Evolutionary conservation across 2,797 vertebrate species (phyloP).

Genomic region (Sparus aurata): DNA sequence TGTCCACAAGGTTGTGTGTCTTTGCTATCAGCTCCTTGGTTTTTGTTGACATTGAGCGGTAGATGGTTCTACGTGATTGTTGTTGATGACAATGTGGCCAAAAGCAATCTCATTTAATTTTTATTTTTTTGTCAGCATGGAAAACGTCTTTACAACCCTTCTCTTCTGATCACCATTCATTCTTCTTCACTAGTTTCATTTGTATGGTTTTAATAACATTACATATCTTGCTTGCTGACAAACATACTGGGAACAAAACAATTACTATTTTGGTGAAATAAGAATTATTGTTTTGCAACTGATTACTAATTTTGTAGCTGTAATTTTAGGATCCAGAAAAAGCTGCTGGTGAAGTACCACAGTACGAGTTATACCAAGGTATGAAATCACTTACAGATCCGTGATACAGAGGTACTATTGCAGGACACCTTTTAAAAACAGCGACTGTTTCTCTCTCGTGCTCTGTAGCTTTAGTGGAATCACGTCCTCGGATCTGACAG

Average conservation of each 20-base stretch:
- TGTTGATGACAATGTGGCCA: no score
- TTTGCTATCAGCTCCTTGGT: no score
- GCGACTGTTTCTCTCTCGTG: background rate
- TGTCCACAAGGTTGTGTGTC: no score
- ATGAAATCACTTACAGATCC: background rate
- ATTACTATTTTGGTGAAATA: background rate
- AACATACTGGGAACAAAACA: background rate
- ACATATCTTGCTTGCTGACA: background rate
- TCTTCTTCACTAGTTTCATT: no score
- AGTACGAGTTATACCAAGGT: background rate
- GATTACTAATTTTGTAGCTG: no score
- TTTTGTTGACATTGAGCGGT: no score
- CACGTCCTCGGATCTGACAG: conserved; percentile 52
- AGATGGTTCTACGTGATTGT: no score
- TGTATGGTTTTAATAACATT: background rate
- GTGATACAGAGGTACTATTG: background rate
- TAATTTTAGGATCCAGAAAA: background rate
- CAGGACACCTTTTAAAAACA: background rate
- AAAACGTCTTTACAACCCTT: no score
- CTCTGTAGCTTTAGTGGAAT: conserved; percentile 31
- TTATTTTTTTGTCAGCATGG: no score
- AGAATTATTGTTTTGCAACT: no score
- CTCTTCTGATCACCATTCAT: no score
- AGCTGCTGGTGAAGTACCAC: background rate
- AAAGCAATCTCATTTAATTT: no score